Percentiles rank a stretch among this genome's conserved stretches.
Conservation (phyloP, 37 sponge, comb jelly and placozoan species). For the Beroe forskalii region DNA sequence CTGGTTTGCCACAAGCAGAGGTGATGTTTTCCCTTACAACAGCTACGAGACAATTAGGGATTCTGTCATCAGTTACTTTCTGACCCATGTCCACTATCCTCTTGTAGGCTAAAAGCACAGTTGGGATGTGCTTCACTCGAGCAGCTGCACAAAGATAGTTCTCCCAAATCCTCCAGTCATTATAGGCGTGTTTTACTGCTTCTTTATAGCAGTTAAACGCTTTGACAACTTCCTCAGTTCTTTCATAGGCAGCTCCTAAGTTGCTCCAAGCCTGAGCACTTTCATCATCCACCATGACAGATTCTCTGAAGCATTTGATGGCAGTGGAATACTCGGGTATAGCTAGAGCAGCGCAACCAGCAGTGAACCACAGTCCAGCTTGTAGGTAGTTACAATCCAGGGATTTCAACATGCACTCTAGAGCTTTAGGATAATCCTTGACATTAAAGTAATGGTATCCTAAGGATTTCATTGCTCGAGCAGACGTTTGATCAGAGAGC, state of each 20-base stretch:
- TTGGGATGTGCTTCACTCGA: neutral
- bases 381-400: constrained; percentile 65
- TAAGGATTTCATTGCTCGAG: constrained; percentile 73
- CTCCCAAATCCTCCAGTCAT: constrained; percentile 93
- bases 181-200: constrained; percentile 77
- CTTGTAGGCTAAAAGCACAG: neutral
- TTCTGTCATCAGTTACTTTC: neutral
- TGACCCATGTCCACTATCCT: neutral
- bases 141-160: constrained; percentile 73
- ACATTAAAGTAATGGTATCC: constrained; percentile 49
- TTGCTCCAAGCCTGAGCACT: constrained; percentile 91
- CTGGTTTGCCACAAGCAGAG: constrained; percentile 4
- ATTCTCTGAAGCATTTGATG: constrained; percentile 72
- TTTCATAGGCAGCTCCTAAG: constrained; percentile 74
- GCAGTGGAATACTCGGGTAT: constrained; percentile 72
- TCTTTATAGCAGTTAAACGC: constrained; percentile 76
- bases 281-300: constrained; percentile 73
- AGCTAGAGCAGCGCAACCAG: constrained; percentile 80
- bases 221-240: constrained; percentile 74
- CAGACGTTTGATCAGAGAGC: constrained; percentile 71
- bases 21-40: constrained; percentile 19
- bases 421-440: constrained; percentile 70
- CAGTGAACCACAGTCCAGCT: constrained; percentile 87
- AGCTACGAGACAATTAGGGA: constrained; percentile 23
- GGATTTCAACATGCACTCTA: constrained; percentile 44